Evolutionary conservation across 2,888 invertebrate genomes (phyloP).

Genomic region (Hydriomena furcata): DNA sequence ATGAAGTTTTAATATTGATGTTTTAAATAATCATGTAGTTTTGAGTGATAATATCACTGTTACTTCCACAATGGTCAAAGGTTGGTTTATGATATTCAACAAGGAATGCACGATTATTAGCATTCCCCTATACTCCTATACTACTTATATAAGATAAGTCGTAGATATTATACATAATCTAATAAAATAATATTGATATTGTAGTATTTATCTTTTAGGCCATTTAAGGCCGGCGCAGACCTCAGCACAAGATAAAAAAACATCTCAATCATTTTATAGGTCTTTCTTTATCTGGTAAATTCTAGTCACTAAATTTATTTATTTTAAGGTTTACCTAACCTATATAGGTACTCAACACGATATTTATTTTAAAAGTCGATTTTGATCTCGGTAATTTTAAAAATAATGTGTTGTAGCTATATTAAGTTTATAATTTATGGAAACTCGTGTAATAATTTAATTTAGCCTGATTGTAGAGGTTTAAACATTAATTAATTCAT

Average conservation of each 20-base stretch:
- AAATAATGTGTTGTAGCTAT: neutral
- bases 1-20: neutral
- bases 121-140: slow-evolving; percentile 13
- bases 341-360: too few species aligned
- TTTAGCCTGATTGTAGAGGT: neutral
- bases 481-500: neutral
- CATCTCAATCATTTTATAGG: too few species aligned
- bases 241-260: too few species aligned
- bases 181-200: slow-evolving; percentile 11
- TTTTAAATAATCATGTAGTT: neutral
- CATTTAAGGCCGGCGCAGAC: neutral
- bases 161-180: slow-evolving; percentile 7
- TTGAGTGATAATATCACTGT: neutral
- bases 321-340: too few species aligned
- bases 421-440: too few species aligned
- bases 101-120: slow-evolving; percentile 15
- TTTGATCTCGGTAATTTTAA: slow-evolving; percentile 14
- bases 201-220: neutral
- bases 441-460: neutral
- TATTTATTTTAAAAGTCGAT: slow-evolving; percentile 1
- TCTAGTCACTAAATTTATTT: slow-evolving; percentile 15
- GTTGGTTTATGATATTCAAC: slow-evolving; percentile 7
- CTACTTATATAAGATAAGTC: slow-evolving; percentile 4
- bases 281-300: neutral
- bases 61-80: slow-evolving; percentile 9